These are phyloP conservation scores for Procapra przewalskii DNA, from an alignment of 2,113 vertebrate species.

Conservation along the genomic window DNA sequence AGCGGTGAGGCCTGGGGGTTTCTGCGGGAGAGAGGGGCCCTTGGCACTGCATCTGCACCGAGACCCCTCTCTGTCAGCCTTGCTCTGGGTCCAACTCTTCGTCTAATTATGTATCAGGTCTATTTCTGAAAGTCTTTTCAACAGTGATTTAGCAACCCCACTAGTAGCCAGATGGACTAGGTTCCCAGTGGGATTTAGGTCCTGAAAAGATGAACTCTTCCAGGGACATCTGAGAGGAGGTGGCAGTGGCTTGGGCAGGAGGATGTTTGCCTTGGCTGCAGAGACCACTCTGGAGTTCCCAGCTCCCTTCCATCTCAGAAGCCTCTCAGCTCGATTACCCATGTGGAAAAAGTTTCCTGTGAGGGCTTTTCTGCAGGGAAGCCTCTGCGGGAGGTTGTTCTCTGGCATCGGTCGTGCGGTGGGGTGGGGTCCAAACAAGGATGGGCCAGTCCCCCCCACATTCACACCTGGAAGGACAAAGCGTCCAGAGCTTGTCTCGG, in stretches of 20 bases:
- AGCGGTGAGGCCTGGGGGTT: not conserved
- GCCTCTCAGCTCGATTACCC: not conserved
- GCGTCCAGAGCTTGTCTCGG: not conserved
- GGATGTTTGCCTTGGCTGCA: fast-evolving
- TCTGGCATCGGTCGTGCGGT: not conserved
- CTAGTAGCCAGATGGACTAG: not conserved
- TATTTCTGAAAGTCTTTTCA: not conserved
- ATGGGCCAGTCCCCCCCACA: not conserved
- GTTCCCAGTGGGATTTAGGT: not conserved
- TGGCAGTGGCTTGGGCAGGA: too few species aligned
- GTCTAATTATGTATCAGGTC: not conserved
- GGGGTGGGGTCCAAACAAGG: not conserved
- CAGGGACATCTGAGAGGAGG: not conserved
- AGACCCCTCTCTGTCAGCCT: not conserved
- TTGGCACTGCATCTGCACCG: not conserved
- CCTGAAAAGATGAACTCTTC: not conserved
- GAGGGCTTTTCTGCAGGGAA: not conserved
- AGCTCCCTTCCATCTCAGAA: not conserved
- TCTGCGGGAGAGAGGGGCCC: not conserved
- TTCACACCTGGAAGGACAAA: not conserved
- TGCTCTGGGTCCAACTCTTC: not conserved
- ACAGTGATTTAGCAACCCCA: not conserved
- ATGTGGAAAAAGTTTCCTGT: not conserved
- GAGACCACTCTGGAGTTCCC: not conserved
- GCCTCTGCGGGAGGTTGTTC: not conserved